These are phyloP conservation scores for Myripristis murdjan DNA, from an alignment of 2,797 vertebrate genomes.

Conservation along the genomic window DNA sequence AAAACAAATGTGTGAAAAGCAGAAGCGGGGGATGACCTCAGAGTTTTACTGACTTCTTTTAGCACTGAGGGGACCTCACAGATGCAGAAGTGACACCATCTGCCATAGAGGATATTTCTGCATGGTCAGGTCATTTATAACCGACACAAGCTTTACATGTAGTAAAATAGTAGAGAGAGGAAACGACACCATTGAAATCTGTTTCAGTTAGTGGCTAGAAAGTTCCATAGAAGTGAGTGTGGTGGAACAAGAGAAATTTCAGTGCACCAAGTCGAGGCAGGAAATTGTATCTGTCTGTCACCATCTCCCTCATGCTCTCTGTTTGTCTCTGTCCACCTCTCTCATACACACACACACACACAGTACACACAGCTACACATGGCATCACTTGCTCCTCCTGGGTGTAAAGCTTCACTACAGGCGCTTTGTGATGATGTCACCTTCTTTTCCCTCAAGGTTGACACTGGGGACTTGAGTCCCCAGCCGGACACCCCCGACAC, in stretches of 20 bases:
- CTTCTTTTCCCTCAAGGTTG: conserved; percentile 85
- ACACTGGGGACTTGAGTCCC: conserved; percentile 80
- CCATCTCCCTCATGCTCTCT: background rate
- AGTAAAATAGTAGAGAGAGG: conserved; percentile 19
- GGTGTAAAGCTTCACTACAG: conserved; percentile 56
- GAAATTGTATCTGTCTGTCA: conserved; percentile 57
- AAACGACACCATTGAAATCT: conserved; percentile 25
- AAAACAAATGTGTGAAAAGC: conserved; percentile 35
- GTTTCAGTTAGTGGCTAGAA: conserved; percentile 39
- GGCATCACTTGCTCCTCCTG: conserved; percentile 31
- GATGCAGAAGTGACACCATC: conserved; percentile 81
- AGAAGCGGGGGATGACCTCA: conserved; percentile 42
- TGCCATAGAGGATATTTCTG: conserved; percentile 41
- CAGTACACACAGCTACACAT: background rate
- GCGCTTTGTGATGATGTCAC: conserved; percentile 77
- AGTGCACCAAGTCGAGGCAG: conserved; percentile 32
- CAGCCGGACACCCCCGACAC: conserved; percentile 86
- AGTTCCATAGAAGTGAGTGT: conserved; percentile 40
- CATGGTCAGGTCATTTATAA: conserved; percentile 23
- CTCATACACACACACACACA: background rate
- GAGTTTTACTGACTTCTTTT: conserved; percentile 7
- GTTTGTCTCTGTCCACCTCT: background rate
- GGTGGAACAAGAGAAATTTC: conserved; percentile 56
- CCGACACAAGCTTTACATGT: background rate
- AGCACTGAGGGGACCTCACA: conserved; percentile 15